Conservation (phyloP, 2,113 vertebrate species). For the Gymnocephalus cernua region DNA sequence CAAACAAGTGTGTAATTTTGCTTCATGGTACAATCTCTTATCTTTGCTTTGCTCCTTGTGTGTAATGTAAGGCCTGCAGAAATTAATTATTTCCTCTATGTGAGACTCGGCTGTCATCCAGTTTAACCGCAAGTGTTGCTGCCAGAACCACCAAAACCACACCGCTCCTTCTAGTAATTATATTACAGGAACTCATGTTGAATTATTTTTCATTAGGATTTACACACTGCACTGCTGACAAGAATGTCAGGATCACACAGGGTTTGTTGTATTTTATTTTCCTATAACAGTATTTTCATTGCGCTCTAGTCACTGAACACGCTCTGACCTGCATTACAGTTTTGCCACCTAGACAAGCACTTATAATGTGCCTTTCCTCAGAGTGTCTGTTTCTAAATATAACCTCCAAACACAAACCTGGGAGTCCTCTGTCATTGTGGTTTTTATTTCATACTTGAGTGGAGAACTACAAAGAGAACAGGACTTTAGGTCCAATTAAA, state of each 20-base stretch:
- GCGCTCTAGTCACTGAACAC: background rate
- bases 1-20: background rate
- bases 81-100: constrained; percentile 19
- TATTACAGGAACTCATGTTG: background rate
- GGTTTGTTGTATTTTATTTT: background rate
- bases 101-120: constrained; percentile 4
- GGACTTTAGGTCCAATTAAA: background rate
- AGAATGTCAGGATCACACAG: background rate
- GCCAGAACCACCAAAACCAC: constrained; percentile 41
- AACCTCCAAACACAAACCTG: constrained; percentile 12
- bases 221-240: background rate
- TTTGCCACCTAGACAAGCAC: background rate
- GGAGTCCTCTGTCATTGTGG: constrained; percentile 8
- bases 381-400: constrained; percentile 18
- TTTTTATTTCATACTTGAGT: constrained; percentile 29
- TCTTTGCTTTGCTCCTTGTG: background rate
- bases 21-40: background rate
- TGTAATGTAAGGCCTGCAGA: background rate
- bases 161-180: background rate
- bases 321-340: background rate
- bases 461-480: constrained; percentile 27
- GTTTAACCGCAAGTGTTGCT: constrained; percentile 9
- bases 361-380: background rate
- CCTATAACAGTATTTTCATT: background rate
- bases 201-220: background rate